Conservation (phyloP, 2,797 vertebrate genomes). For the Tragopan temminckii region DNA sequence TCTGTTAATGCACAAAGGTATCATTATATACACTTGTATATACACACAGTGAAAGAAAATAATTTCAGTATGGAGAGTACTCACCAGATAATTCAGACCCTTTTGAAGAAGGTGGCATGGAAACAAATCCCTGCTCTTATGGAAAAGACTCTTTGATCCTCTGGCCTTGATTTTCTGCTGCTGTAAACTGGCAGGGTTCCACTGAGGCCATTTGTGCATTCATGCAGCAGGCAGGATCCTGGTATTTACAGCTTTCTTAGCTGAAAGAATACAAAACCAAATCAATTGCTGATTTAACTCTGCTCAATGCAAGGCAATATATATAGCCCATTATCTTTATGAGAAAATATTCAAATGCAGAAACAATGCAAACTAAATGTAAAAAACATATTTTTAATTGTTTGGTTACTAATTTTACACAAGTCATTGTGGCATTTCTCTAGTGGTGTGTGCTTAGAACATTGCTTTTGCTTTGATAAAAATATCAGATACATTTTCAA, state of each 20-base stretch:
- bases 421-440: neutral
- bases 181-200: conserved; percentile 33
- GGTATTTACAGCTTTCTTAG: conserved; percentile 37
- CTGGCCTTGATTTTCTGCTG: conserved; percentile 49
- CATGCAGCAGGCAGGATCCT: neutral
- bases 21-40: neutral
- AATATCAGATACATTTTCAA: conserved; percentile 4
- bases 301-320: conserved; percentile 3
- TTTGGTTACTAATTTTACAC: conserved; percentile 29
- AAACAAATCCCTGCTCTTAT: conserved; percentile 12
- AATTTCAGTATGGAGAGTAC: neutral
- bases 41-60: neutral
- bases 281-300: conserved; percentile 32
- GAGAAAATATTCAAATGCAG: conserved; percentile 15
- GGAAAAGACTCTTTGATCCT: conserved; percentile 43
- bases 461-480: conserved; percentile 15
- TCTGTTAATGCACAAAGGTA: neutral
- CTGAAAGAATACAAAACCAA: conserved; percentile 17
- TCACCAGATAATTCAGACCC: neutral
- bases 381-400: neutral
- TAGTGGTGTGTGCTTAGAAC: neutral
- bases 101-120: neutral
- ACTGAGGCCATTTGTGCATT: conserved; percentile 34
- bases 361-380: conserved; percentile 4
- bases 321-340: conserved; percentile 11